Percentiles rank a stretch among this genome's conserved stretches.
These are phyloP conservation scores for Gobiocypris rarus DNA, from an alignment of 2,113 vertebrate genomes.

Conservation along the genomic window DNA sequence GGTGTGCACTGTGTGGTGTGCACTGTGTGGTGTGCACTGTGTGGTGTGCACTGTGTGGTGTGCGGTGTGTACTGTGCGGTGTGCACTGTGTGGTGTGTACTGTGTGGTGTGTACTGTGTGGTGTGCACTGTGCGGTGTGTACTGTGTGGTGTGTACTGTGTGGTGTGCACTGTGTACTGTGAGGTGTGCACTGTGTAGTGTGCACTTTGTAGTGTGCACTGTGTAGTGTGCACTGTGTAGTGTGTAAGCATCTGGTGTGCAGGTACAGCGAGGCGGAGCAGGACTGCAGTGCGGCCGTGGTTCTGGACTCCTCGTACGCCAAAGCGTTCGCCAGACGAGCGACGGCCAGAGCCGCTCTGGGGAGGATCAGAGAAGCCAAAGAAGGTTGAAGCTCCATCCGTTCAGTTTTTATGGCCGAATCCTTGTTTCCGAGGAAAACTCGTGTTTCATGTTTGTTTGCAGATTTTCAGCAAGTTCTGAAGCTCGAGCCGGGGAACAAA, in stretches of 20 bases:
- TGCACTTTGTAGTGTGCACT: too few species aligned
- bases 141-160: too few species aligned
- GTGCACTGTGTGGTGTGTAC: too few species aligned
- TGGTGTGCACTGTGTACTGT: too few species aligned
- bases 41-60: too few species aligned
- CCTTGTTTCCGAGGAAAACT: not conserved
- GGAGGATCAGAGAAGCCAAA: conserved; percentile 84
- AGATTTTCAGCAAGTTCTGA: conserved; percentile 92
- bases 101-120: too few species aligned
- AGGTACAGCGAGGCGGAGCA: conserved; percentile 91
- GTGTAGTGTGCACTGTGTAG: not conserved
- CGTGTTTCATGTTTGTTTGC: conserved; percentile 42
- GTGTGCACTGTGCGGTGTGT: too few species aligned
- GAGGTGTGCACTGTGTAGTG: too few species aligned
- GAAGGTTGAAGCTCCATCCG: conserved; percentile 76
- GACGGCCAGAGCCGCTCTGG: conserved; percentile 85
- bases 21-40: too few species aligned
- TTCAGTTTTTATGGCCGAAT: not conserved
- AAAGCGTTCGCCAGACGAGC: conserved; percentile 95
- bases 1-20: too few species aligned
- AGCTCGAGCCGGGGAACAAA: conserved; percentile 94
- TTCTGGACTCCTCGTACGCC: conserved; percentile 85
- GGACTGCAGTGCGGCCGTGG: conserved; percentile 87
- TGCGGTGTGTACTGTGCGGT: too few species aligned
- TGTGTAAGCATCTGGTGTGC: not conserved